Evolutionary conservation across 1,140 invertebrate genomes (phyloP), one percentile per base, ranked within the genome.

Genomic region (Drosophila chauvacae): DNA sequence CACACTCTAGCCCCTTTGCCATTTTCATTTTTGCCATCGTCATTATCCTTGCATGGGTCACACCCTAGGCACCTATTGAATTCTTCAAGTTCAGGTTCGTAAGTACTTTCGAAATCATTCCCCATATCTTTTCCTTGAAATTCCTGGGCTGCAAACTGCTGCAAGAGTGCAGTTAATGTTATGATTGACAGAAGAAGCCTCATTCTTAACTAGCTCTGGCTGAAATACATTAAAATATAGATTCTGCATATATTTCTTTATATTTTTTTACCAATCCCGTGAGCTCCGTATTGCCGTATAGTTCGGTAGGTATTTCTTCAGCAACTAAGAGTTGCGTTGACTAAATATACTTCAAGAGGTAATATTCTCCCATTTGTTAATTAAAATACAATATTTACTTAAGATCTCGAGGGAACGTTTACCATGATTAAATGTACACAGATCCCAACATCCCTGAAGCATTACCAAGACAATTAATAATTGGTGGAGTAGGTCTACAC

Each of bases 21-120:
- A n/a, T 23, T 33, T 33, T 16, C 30, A 10, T n/a, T 10, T n/a
- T 26, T 62, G 2, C 37, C 57, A 30, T 64, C 62, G 6, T 44
- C 62, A 35, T 7, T 14, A 14, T 35, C 13, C 14, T 23, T 7
- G 53, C 53, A 55, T 1, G 13, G 2, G 5, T 23, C 26, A 26
- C 62, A 64, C 7, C 28, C 42, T 2, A 44, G 9, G 16, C 62
- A 64, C 11, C 57, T 61, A 6, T 39, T 37, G 13, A n/a, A 42
- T 2, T 2, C 16, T 60, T 64, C 26, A 7, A 16, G 2, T 4
- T 53, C 30, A 4, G 28, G n/a, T 53, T 53, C 13, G 18, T 35
- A 10, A 4, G 18, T 28, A 51, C 18, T 51, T 5, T 51, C 4
- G 0, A 11, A 33, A n/a, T 20, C 18, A 35, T 20, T 33, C 1